These are phyloP conservation scores for Aramus guarauna DNA, from an alignment of 2,113 vertebrate genomes.

Conservation along the genomic window DNA sequence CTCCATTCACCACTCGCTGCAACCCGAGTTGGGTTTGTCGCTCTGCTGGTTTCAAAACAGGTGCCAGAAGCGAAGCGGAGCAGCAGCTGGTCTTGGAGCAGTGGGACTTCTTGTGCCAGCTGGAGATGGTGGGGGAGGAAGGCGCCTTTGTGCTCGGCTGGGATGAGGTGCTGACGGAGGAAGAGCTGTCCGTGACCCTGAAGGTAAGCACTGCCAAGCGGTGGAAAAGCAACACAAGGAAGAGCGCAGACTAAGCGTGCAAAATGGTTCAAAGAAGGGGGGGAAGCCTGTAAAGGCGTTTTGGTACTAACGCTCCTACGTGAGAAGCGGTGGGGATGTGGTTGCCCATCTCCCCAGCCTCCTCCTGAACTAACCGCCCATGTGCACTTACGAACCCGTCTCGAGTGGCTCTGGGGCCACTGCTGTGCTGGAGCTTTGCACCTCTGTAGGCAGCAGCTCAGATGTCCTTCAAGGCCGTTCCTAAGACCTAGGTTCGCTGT, in stretches of 20 bases:
- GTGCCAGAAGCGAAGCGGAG: conserved; percentile 58
- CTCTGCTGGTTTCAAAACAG: conserved; percentile 54
- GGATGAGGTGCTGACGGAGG: conserved; percentile 84
- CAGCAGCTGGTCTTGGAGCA: conserved; percentile 73
- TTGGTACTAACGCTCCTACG: rapidly evolving
- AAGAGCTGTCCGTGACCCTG: conserved; percentile 81
- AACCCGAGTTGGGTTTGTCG: rapidly evolving
- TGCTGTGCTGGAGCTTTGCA: not conserved
- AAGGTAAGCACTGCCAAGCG: conserved; percentile 74
- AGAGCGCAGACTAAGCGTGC: rapidly evolving
- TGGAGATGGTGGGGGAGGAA: conserved; percentile 84
- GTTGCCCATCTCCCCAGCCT: not conserved
- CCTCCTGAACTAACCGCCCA: not conserved
- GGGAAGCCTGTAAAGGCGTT: not conserved
- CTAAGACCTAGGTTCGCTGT: not conserved
- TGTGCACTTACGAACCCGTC: rapidly evolving
- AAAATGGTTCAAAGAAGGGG: not conserved
- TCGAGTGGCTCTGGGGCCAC: not conserved
- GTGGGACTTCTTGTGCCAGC: conserved; percentile 80
- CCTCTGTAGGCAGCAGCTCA: not conserved
- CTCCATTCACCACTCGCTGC: no score
- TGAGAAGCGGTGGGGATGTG: not conserved
- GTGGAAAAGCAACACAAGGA: not conserved
- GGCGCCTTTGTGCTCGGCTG: conserved; percentile 84
- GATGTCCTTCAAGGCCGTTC: not conserved